Base-by-base conservation (phyloP, 1,140 invertebrate species). In the Hormaphis cornu region DNA sequence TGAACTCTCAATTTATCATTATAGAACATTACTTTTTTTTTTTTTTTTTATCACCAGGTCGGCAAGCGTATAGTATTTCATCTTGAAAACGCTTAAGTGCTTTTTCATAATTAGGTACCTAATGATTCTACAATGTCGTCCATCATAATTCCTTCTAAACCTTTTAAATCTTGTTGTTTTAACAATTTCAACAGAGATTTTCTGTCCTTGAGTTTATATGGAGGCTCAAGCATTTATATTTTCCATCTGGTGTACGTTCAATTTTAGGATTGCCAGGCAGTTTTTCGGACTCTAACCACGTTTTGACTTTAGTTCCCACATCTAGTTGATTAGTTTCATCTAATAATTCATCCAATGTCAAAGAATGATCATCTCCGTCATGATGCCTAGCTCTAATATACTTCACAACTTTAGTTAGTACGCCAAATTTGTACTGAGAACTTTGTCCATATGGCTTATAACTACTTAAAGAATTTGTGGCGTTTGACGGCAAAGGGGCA, bases 301-400 rank as follows among this genome's bases (percentile, higher is more conserved):
- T 40, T 54, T 69, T 71, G 1, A 90, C 87, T 83, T 93, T 94
- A 69, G 83, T 85, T 22, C 89, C 88, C 71, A 97, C 87, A 81
- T 98, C 95, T 42, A 97, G 79, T 78, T 98, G 93, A 81, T 97
- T 97, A 3, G 97, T 98, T 84, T 99, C 97, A 81, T 99, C 96
- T 3, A 99, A 80, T 72, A 99, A 94, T 80, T 99, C 97, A 52
- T 97, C 94, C 56, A 99, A 80, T 3, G 85, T 86, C 14, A 99
- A 79, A 0, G 93, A 89, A 81, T 97, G 91, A 74, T 89, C 89
- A 76, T 97, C 91, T 0, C 93, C 92, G 48, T 95, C 88, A 76
- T 95, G 91, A 81, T 98, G 93, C 52, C 93, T 84, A 3, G 89
- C 86, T 80, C 88, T 93, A 92, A 99, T 94, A 77, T 96, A 91